Base-by-base conservation (phyloP, 35 echinoderm and acorn worm genomes). In the Heliocidaris erythrogramma region DNA sequence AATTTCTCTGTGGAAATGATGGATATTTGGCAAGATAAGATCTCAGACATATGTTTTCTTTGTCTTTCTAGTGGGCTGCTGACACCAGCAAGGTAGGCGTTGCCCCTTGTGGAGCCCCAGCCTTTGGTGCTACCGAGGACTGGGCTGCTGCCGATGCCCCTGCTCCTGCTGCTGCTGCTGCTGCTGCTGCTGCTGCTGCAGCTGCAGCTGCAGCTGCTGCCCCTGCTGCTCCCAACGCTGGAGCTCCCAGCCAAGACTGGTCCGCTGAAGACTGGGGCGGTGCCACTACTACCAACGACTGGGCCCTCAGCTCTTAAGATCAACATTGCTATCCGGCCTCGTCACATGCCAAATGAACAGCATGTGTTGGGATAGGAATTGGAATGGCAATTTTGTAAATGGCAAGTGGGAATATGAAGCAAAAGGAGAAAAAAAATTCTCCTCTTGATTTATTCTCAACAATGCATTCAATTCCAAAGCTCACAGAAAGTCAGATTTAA, bases 221-320 rank as follows among this genome's bases (percentile, higher is more conserved):
- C 49, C 13, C 91, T 5, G 86, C 93, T 11, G 48, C 95, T 71
- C 8, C 93, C 8, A 31, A 92, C 21, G 18, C 65, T 78, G 65
- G 21, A 27, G 65, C 65, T n/a, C 65, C 65, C 17, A 53, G 92
- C 59, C 94, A 95, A 85, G 94, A 96, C 31, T 97, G 95, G 95
- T 78, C 94, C 32, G 48, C 91, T 5, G 90, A 90, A 56, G 97
- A 97, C 47, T 97, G 95, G 95, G 95, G 97, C 31, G 95, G 96
- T 95, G 60, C 0, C 0, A 3, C 86, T 18, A 94, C 29, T 61
- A 60, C 93, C 84, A 94, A 96, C 48, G 95, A 97, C 35, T 97
- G 95, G 97, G 91, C 91, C 29, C 8, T 92, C 91, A 50, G 47
- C 91, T 92, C 91, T 52, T 92, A 92, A 92, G 18, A 78, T 21